phyloP scores from a whole-genome alignment of 1,140 invertebrate species.

The Lysiphlebus fabarum region DNA sequence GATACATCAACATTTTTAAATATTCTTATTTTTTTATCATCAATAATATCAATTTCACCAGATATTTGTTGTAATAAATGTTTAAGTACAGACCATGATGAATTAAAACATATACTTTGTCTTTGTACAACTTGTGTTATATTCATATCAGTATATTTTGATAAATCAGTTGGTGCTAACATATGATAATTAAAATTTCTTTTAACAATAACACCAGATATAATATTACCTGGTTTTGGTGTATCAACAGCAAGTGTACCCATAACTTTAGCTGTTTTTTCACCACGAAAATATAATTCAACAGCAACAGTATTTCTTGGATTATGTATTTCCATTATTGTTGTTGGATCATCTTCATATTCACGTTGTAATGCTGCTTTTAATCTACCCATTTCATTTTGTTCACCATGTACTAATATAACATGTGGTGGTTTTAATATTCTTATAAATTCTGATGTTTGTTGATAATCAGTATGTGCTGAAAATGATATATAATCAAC shows the following conservation, averaged over 20 bases:
- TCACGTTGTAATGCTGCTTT: conserved; percentile 92
- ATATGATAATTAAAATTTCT: conserved; percentile 98
- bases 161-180: conserved; percentile 83
- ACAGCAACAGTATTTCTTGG: conserved; percentile 94
- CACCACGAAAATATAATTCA: conserved; percentile 90
- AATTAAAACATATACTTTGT: conserved; percentile 83
- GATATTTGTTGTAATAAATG: conserved; percentile 82
- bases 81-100: conserved; percentile 73
- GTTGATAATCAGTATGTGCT: conserved; percentile 98
- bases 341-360: conserved; percentile 86
- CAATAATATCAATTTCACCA: conserved; percentile 72
- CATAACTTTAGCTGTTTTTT: conserved; percentile 98
- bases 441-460: conserved; percentile 96
- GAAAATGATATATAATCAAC: conserved; percentile 99
- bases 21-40: conserved; percentile 71
- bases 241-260: conserved; percentile 82
- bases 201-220: conserved; percentile 94
- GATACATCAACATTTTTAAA: conserved; percentile 79
- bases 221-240: conserved; percentile 71
- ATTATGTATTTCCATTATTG: conserved; percentile 90
- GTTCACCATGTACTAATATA: conserved; percentile 96
- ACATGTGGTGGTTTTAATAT: conserved; percentile 93
- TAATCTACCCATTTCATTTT: conserved; percentile 96
- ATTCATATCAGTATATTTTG: conserved; percentile 94
- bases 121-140: conserved; percentile 90